Conservation (phyloP, 53 echinoderm and acorn worm species). For the Actinopyga echinites region DNA sequence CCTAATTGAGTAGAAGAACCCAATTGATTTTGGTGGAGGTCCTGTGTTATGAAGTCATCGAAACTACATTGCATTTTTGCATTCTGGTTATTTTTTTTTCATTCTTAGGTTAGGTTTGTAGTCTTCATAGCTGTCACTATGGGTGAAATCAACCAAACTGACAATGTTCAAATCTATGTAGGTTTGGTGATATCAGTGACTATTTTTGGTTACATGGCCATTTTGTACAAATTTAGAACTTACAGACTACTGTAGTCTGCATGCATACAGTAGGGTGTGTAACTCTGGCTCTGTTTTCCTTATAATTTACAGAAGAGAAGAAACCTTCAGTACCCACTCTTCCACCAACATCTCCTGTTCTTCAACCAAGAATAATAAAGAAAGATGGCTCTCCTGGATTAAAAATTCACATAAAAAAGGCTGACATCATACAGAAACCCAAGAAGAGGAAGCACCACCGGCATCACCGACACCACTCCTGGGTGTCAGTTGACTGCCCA, state of each 20-base stretch:
- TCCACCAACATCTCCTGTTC: conserved; percentile 25
- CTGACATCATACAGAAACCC: conserved; percentile 67
- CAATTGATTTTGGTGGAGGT: too few species aligned
- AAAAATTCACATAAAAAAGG: conserved; percentile 93
- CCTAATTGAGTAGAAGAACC: too few species aligned
- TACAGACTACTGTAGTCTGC: not conserved
- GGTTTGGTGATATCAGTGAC: too few species aligned
- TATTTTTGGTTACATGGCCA: too few species aligned
- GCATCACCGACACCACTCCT: conserved; percentile 69
- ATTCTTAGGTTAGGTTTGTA: too few species aligned
- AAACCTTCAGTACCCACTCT: not conserved
- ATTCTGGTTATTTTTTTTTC: too few species aligned
- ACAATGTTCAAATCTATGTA: too few species aligned
- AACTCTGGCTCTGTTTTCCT: not conserved
- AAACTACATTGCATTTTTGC: too few species aligned
- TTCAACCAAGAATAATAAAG: conserved; percentile 86
- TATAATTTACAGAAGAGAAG: conserved; percentile 15
- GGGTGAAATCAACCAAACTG: too few species aligned
- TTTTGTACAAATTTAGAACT: too few species aligned
- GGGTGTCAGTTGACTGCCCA: not conserved
- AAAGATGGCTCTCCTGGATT: conserved; percentile 88
- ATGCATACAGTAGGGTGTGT: not conserved
- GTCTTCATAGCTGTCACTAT: too few species aligned
- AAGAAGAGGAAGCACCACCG: conserved; percentile 92
- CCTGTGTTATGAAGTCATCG: too few species aligned